Conservation (phyloP, 2,888 invertebrate genomes). For the Sesia bembeciformis region DNA sequence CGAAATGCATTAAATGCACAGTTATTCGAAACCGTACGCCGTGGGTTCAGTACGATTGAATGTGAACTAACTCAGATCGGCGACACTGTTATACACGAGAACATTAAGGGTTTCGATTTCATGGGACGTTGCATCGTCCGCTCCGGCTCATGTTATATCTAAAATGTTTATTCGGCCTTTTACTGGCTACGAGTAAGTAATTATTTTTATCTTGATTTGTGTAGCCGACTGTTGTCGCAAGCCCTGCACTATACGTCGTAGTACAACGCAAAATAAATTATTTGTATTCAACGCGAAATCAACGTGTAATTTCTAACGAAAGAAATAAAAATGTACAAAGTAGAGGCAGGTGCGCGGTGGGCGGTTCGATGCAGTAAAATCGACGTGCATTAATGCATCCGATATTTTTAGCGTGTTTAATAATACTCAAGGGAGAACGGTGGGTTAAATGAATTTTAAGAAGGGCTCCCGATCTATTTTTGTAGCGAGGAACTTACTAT, state of each 20-base stretch:
- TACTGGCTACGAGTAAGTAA: neutral
- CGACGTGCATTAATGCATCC: slow-evolving; percentile 39
- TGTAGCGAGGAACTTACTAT: slow-evolving; percentile 12
- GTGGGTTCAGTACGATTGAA: slow-evolving; percentile 37
- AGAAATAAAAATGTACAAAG: slow-evolving; percentile 25
- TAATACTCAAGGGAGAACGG: slow-evolving; percentile 32
- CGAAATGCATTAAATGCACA: slow-evolving; percentile 73
- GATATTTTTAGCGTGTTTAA: slow-evolving; percentile 53
- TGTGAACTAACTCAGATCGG: slow-evolving; percentile 33
- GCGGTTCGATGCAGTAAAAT: slow-evolving; percentile 22
- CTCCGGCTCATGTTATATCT: neutral
- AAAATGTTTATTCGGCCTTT: neutral
- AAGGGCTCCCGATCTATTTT: slow-evolving; percentile 34
- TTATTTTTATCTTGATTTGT: slow-evolving; percentile 7
- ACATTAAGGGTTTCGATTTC: slow-evolving; percentile 18
- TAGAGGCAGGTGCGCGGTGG: slow-evolving; percentile 40
- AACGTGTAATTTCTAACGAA: slow-evolving; percentile 18
- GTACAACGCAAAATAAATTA: neutral
- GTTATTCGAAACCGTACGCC: slow-evolving; percentile 42
- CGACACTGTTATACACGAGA: slow-evolving; percentile 20
- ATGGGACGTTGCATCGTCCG: slow-evolving; percentile 22
- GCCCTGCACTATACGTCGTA: neutral
- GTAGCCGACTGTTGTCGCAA: neutral
- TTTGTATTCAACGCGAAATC: slow-evolving; percentile 10
- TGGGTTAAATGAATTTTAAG: slow-evolving; percentile 27